Percentiles rank a stretch among this genome's conserved stretches.
Conservation (phyloP, 2,113 vertebrate genomes). For the Balaeniceps rex region DNA sequence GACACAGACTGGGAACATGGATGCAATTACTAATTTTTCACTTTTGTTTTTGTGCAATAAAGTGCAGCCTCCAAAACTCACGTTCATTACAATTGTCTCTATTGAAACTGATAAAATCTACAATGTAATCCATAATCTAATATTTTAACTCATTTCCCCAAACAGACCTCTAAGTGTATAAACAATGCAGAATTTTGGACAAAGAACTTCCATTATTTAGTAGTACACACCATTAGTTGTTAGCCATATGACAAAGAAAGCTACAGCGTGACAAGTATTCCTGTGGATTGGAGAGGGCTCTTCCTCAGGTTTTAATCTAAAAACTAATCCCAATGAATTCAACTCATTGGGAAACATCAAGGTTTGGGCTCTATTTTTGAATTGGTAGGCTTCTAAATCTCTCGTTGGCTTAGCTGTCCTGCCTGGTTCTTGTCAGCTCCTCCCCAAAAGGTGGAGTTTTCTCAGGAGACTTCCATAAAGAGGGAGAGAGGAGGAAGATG, state of each 20-base stretch:
- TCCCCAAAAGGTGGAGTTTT: conserved; percentile 20
- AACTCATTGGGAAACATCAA: not conserved
- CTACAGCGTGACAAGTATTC: not conserved
- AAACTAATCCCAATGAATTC: not conserved
- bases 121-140: not conserved
- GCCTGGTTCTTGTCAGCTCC: not conserved
- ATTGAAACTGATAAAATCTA: fast-evolving
- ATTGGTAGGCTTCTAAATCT: fast-evolving
- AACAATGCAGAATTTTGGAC: not conserved
- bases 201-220: not conserved
- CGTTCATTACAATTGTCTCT: not conserved
- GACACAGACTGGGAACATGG: not conserved
- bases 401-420: not conserved
- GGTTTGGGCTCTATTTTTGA: not conserved
- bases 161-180: not conserved
- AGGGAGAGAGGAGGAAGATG: not conserved
- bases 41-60: not conserved
- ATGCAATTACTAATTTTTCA: not conserved
- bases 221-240: not conserved
- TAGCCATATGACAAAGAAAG: not conserved
- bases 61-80: not conserved
- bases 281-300: not conserved
- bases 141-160: not conserved
- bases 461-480: not conserved
- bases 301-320: not conserved